A percentile compares a stretch with the other conserved stretches of the same genome.
phyloP scores from a whole-genome alignment of 2,888 invertebrate species.

The Caradrina clavipalpis region DNA sequence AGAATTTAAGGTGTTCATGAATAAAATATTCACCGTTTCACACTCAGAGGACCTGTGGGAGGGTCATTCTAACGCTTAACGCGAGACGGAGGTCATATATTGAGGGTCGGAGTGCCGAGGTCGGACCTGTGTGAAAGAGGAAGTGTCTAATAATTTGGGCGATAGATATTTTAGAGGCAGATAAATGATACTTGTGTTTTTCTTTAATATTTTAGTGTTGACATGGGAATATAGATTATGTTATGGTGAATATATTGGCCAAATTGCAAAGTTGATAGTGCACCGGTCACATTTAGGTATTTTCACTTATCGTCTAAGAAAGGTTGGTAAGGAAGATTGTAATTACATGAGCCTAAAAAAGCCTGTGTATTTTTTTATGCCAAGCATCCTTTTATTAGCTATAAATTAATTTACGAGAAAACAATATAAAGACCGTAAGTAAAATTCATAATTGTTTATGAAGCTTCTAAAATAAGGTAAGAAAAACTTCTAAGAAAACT shows the following conservation, averaged over 20 bases:
- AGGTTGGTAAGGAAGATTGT: background rate
- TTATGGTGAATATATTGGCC: too few relatives aligned
- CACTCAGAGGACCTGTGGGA: conserved; percentile 56
- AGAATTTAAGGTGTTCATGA: conserved; percentile 73
- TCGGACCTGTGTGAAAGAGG: conserved; percentile 2
- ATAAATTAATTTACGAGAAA: background rate
- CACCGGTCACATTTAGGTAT: too few relatives aligned
- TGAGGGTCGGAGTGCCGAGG: conserved; percentile 29
- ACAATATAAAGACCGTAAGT: conserved; percentile 1
- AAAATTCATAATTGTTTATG: background rate
- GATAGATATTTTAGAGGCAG: background rate
- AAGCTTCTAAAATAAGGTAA: background rate
- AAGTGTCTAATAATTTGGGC: conserved; percentile 1
- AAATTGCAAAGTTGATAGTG: background rate
- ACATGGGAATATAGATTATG: too few relatives aligned
- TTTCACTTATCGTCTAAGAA: too few relatives aligned
- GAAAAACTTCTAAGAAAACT: conserved; percentile 14
- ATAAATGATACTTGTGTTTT: background rate
- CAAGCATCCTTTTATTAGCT: too few relatives aligned
- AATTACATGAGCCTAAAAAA: too few relatives aligned
- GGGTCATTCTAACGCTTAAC: conserved; percentile 62
- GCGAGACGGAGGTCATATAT: conserved; percentile 57
- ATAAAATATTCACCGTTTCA: conserved; percentile 75
- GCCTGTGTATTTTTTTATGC: too few relatives aligned
- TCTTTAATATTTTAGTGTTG: too few relatives aligned